Base-by-base conservation (phyloP, 2,888 invertebrate species). In the Tipula vernalis region DNA sequence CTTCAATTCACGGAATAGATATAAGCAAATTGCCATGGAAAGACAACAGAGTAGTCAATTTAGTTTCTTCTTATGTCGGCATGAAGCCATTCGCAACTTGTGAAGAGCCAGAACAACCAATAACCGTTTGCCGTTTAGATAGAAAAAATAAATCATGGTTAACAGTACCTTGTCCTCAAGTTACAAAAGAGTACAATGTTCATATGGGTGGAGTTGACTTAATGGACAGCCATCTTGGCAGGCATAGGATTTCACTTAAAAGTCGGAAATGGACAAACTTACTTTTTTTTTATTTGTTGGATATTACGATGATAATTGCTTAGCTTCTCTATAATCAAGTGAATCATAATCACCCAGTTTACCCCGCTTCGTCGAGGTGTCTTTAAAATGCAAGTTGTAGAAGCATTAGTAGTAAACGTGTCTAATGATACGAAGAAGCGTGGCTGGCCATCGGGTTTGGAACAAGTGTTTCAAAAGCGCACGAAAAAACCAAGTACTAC, bases 41-140 rank as follows among this genome's bases (percentile, higher is more conserved):
- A 88, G 90, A 90, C 87, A 90, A 90, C 87, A 90, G 90, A 88
- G 89, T 88, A 87, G 90, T 90, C 86, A 89, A 88, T 87, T 88
- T 90, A 87, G 88, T 89, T 88, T 90, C 90, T 87, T 89, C 90
- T 71, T 90, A 89, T 87, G 89, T 89, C 88, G 90, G 90, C 87
- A 89, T 89, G 88, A 89, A 90, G 41, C 87, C 88, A 41, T 88
- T 88, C 39, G 39, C 13, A 41, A 86, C 85, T 71, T 87, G 87
- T 44, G 87, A 87, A 36, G 83, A 85, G 28, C 44, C 36, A 47
- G 87, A 87, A 71, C 87, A 87, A 47, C 83, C 87, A 47, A 88
- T 88, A 88, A 87, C 87, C 42, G 51, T 86, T 86, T 86, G 88
- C 15, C 44, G 39, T 39, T 39, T 6, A 0, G 39, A 39, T 6